These are phyloP conservation scores for Anthopleura sola DNA, from an alignment of 64 coral and sea anemone genomes.

Conservation along the genomic window DNA sequence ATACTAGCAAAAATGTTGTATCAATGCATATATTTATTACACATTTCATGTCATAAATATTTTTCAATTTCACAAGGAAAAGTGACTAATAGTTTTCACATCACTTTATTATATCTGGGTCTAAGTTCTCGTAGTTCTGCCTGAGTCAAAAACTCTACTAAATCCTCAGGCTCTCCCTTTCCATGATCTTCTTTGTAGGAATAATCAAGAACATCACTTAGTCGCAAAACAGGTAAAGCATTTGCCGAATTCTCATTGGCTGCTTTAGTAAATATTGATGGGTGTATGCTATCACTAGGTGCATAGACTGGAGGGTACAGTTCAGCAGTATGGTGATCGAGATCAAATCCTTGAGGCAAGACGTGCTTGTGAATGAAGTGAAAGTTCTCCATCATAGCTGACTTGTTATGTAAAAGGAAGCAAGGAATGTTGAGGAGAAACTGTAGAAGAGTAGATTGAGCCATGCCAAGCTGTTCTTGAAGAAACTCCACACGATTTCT, in stretches of 20 bases:
- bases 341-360: slow-evolving; percentile 59
- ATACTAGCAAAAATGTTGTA: too few species aligned
- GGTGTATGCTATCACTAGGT: slow-evolving; percentile 40
- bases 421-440: slow-evolving; percentile 66
- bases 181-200: slow-evolving; percentile 76
- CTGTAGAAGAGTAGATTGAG: slow-evolving; percentile 61
- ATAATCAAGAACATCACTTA: slow-evolving; percentile 76
- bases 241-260: slow-evolving; percentile 48
- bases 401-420: slow-evolving; percentile 50
- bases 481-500: slow-evolving; percentile 50
- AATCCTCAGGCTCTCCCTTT: slow-evolving; percentile 71
- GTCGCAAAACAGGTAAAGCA: slow-evolving; percentile 32
- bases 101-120: slow-evolving; percentile 73
- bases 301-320: slow-evolving; percentile 58
- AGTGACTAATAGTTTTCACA: slow-evolving; percentile 26
- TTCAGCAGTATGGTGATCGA: slow-evolving; percentile 85
- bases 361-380: slow-evolving; percentile 57
- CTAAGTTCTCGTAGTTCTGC: slow-evolving; percentile 76
- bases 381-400: slow-evolving; percentile 42
- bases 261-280: slow-evolving; percentile 45
- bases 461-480: slow-evolving; percentile 76
- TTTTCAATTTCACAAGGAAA: not conserved
- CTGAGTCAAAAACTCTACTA: slow-evolving; percentile 64
- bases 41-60: not conserved
- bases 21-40: not conserved